Percentiles rank a stretch among this genome's conserved stretches.
Evolutionary conservation across 2,113 vertebrate species (phyloP).

Genomic region (Rissa tridactyla): DNA sequence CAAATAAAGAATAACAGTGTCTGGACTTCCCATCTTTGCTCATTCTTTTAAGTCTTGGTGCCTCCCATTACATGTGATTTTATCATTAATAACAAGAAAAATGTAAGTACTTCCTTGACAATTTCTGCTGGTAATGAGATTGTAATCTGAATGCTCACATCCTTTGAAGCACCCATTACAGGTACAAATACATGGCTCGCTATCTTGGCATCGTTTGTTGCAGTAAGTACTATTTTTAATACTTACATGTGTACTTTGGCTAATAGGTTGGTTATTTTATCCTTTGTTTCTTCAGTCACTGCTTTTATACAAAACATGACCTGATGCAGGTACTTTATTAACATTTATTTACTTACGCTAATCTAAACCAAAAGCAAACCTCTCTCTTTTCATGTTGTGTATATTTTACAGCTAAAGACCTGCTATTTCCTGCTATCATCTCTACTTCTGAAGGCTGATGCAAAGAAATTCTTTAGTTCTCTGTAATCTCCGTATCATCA

Average conservation of each 20-base stretch:
- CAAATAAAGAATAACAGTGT: background rate
- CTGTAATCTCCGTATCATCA: background rate
- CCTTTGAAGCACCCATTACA: background rate
- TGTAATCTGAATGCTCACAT: background rate
- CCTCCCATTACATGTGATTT: background rate
- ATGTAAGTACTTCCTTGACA: background rate
- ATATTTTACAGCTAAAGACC: background rate
- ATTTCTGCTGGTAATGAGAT: background rate
- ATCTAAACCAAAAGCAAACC: background rate
- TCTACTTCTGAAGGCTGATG: background rate
- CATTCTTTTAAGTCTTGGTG: background rate
- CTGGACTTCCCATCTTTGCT: conserved; percentile 2
- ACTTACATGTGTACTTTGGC: background rate
- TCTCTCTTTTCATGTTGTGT: background rate
- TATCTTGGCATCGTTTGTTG: background rate
- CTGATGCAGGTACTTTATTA: background rate
- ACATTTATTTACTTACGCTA: background rate
- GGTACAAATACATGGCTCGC: background rate
- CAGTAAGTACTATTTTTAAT: conserved; percentile 7
- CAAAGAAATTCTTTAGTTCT: background rate
- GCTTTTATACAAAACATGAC: background rate
- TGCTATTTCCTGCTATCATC: background rate
- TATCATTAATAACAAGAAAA: conserved; percentile 4
- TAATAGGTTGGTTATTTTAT: background rate
- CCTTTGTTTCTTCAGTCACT: conserved; percentile 3